Base-by-base conservation (phyloP, 2,113 vertebrate genomes). In the Phylloscopus whistleri region DNA sequence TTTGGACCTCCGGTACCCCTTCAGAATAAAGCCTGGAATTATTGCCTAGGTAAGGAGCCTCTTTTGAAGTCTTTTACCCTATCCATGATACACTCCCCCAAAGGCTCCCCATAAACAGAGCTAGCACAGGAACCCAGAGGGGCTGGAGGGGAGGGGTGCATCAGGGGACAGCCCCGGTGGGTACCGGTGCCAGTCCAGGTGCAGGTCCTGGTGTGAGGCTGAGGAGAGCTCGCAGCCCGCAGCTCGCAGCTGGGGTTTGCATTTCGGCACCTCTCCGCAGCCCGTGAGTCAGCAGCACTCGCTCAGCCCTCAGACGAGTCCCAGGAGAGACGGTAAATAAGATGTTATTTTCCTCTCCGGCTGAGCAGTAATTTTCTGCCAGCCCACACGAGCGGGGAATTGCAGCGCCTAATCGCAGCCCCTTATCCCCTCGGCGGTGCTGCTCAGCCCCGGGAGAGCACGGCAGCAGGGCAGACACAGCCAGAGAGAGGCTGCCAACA, bases 331-430 rank as follows among this genome's bases (percentile, higher is more conserved):
- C 67, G 78, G 85, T 72, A 93, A 97, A 90, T 94, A 96, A 95
- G 95, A 88, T 90, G 90, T 92, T 94, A 78, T 96, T 95, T 95
- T 94, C 90, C 93, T 92, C 89, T 66, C 93, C 4, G 81, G 49
- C 91, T 94, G 86, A 95, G 91, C n/a, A 11, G 93, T 92, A 92
- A 95, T 95, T 95, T 94, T 95, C 93, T 95, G 89, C 91, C 96
- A 95, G 93, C 96, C 91, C 68, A 75, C 86, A 75, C 1, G 52
- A 79, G 84, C 70, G 11, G 91, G 64, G 95, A 94, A 84, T 87
- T 91, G 87, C 74, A 22, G 70, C 20, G 3, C 66, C 53, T 82
- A 59, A 89, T 84, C 5, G 4, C 77, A 78, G 13, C 24, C 37
- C 77, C 49, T 78, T 48, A 58, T 78, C 60, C 78, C 92, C 92